Percentiles rank a stretch among this genome's conserved stretches.
phyloP scores from a whole-genome alignment of 2,797 vertebrate genomes.

The Schizothorax lantsangensis region DNA sequence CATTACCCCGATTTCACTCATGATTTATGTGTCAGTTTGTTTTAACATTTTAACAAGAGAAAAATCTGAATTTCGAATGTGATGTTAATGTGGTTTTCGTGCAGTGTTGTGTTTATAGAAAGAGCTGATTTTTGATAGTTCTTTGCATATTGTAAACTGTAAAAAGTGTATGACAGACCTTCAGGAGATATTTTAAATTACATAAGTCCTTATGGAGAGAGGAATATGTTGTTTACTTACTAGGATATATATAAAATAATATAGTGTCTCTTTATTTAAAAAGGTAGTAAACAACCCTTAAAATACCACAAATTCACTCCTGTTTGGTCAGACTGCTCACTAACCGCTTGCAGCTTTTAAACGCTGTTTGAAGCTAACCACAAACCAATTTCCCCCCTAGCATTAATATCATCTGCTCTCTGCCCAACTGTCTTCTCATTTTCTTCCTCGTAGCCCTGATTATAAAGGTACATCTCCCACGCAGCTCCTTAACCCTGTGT shows the following conservation, averaged over 20 bases:
- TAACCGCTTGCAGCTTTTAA: constrained; percentile 23
- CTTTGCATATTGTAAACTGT: neutral
- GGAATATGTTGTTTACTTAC: neutral
- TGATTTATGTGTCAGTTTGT: neutral
- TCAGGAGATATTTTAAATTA: neutral
- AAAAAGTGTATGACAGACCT: neutral
- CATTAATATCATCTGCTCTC: constrained; percentile 30
- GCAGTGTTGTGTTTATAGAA: neutral
- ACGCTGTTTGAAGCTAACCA: constrained; percentile 29
- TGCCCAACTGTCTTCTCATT: constrained; percentile 33
- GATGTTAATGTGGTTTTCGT: neutral
- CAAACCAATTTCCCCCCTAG: constrained; percentile 20
- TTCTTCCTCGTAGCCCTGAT: constrained; percentile 32
- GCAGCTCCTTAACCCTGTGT: constrained; percentile 42
- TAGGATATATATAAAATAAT: neutral
- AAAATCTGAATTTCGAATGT: neutral
- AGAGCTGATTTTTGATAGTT: neutral
- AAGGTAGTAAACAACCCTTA: neutral
- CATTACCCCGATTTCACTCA: neutral
- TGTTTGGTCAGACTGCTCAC: constrained; percentile 1
- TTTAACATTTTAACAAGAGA: neutral
- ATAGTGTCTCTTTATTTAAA: neutral
- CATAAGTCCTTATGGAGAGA: neutral
- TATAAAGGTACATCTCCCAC: constrained; percentile 27
- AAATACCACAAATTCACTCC: constrained; percentile 15